Evolutionary conservation across 1,140 invertebrate species (phyloP).

Genomic region (Brachionus koreanus): DNA sequence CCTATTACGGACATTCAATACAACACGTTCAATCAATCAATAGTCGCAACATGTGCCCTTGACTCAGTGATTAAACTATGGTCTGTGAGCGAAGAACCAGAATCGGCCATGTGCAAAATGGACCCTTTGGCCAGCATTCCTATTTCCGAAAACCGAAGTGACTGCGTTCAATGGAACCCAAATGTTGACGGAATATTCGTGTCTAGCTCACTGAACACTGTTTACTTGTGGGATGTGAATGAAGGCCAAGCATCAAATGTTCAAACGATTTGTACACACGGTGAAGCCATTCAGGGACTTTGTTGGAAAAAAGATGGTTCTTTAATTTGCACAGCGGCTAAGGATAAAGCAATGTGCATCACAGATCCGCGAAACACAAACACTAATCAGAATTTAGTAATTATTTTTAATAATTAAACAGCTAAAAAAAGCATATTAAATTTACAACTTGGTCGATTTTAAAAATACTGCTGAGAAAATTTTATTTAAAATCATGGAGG

Average conservation of each 20-base stretch:
- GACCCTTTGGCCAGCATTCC: neutral
- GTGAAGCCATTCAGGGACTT: constrained; percentile 75
- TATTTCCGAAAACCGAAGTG: constrained; percentile 10
- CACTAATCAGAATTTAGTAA: constrained; percentile 51
- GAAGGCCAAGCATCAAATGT: constrained; percentile 45
- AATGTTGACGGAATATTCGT: constrained; percentile 18
- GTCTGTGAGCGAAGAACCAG: neutral
- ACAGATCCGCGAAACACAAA: constrained; percentile 70
- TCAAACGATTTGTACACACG: constrained; percentile 71
- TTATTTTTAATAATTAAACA: neutral
- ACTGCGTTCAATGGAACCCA: constrained; percentile 35
- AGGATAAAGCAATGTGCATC: constrained; percentile 76
- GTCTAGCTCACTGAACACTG: constrained; percentile 3
- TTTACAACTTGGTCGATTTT: too few relatives aligned
- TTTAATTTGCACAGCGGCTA: constrained; percentile 65
- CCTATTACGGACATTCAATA: constrained; percentile 43
- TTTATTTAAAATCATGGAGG: too few relatives aligned
- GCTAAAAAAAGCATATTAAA: too few relatives aligned
- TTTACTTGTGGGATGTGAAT: constrained; percentile 33
- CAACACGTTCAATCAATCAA: constrained; percentile 20
- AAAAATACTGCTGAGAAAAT: too few relatives aligned
- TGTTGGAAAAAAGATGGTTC: constrained; percentile 78
- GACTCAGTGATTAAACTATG: constrained; percentile 21
- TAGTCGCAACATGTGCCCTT: constrained; percentile 31
- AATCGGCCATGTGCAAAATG: neutral